Conservation (phyloP, 2,888 invertebrate species). For the Andrena camellia region DNA sequence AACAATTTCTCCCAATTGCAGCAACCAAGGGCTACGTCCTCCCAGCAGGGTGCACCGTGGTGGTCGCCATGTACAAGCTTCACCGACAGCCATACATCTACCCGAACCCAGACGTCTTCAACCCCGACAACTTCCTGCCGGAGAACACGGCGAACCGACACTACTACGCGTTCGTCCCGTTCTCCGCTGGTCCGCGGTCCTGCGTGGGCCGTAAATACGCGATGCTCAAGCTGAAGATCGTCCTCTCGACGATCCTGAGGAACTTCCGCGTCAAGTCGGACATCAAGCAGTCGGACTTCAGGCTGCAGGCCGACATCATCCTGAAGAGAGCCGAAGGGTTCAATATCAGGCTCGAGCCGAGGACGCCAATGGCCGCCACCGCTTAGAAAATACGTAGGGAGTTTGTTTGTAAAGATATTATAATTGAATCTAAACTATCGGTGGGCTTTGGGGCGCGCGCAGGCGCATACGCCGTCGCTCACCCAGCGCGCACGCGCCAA, state of each 20-base stretch:
- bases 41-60: slow-evolving; percentile 90
- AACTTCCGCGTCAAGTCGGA: slow-evolving; percentile 89
- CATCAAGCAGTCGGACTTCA: slow-evolving; percentile 89
- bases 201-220: slow-evolving; percentile 94
- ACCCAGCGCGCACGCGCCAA: not conserved
- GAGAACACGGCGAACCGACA: slow-evolving; percentile 91
- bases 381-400: slow-evolving; percentile 50
- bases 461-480: not conserved
- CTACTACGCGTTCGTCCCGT: slow-evolving; percentile 92
- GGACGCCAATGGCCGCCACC: slow-evolving; percentile 70
- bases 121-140: slow-evolving; percentile 93
- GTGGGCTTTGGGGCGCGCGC: not conserved
- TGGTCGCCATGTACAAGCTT: slow-evolving; percentile 89
- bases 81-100: slow-evolving; percentile 90
- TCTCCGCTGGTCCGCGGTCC: slow-evolving; percentile 93
- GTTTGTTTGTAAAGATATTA: not conserved
- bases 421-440: not conserved
- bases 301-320: slow-evolving; percentile 90
- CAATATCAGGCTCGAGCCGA: slow-evolving; percentile 84
- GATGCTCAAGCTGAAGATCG: slow-evolving; percentile 91
- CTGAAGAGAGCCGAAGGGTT: slow-evolving; percentile 91
- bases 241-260: slow-evolving; percentile 90
- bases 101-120: slow-evolving; percentile 90
- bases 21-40: slow-evolving; percentile 88
- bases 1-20: slow-evolving; percentile 71